Evolutionary conservation across 2,888 invertebrate species (phyloP).

Genomic region (Drosophila picticornis): DNA sequence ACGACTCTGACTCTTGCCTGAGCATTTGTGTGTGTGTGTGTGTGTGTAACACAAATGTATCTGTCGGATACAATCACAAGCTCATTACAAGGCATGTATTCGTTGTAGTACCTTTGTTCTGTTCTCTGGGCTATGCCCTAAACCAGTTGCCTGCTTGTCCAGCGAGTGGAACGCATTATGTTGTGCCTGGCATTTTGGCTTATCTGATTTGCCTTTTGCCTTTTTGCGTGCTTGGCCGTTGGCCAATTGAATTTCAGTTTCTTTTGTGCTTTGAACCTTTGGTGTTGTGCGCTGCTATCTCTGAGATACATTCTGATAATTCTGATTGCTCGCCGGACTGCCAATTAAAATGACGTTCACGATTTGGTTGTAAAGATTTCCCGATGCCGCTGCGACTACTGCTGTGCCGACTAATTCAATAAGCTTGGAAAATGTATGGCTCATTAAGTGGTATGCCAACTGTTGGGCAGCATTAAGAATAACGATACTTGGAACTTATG

Average conservation of each 20-base stretch:
- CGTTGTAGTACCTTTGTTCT: slow-evolving; percentile 30
- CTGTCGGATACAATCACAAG: slow-evolving; percentile 74
- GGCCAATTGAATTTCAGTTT: slow-evolving; percentile 59
- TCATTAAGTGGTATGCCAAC: slow-evolving; percentile 33
- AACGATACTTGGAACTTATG: too few species aligned
- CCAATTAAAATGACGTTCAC: slow-evolving; percentile 73
- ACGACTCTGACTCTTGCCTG: slow-evolving; percentile 25
- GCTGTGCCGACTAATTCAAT: slow-evolving; percentile 62
- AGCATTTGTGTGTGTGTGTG: slow-evolving; percentile 3
- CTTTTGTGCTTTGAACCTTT: slow-evolving; percentile 53
- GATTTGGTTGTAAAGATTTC: slow-evolving; percentile 50
- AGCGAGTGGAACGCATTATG: slow-evolving; percentile 54
- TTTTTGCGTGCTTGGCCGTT: slow-evolving; percentile 30
- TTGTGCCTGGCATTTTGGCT: slow-evolving; percentile 54
- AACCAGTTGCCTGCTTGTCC: slow-evolving; percentile 48
- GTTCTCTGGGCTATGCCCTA: slow-evolving; percentile 18
- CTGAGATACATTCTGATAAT: slow-evolving; percentile 53
- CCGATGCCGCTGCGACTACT: slow-evolving; percentile 3
- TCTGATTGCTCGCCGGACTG: slow-evolving; percentile 57
- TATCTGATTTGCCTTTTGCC: slow-evolving; percentile 72
- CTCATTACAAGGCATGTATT: slow-evolving; percentile 68
- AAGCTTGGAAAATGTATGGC: slow-evolving; percentile 52
- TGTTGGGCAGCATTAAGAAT: slow-evolving; percentile 9
- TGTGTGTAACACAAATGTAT: slow-evolving; percentile 61
- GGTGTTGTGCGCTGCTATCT: slow-evolving; percentile 34